Evolutionary conservation across 2,113 vertebrate species (phyloP).

Genomic region (Antechinus stuartii): DNA sequence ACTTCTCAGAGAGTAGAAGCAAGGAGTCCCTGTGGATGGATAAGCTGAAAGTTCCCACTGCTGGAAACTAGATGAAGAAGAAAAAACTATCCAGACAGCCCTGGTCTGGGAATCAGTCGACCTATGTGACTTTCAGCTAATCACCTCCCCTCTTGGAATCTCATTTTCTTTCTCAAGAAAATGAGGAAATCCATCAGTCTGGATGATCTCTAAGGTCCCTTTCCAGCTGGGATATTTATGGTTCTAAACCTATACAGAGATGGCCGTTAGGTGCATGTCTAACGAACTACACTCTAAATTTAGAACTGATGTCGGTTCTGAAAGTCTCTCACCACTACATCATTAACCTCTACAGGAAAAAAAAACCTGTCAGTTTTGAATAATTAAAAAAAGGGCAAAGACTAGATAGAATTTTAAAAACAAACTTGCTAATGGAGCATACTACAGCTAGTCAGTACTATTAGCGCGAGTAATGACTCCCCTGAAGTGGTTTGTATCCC

Average conservation of each 20-base stretch:
- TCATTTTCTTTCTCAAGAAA: not conserved
- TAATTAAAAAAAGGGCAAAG: not conserved
- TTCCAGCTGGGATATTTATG: constrained; percentile 3
- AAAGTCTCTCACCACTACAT: not conserved
- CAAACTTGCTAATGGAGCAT: not conserved
- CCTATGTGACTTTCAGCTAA: constrained; percentile 3
- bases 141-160: not conserved
- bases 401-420: not conserved
- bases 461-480: not conserved
- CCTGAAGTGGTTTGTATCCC: not conserved
- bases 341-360: not conserved
- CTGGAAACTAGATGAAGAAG: not conserved
- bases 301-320: not conserved
- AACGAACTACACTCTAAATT: not conserved
- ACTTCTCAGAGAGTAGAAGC: not conserved
- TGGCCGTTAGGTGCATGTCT: not conserved
- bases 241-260: not conserved
- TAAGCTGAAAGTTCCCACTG: not conserved
- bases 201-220: not conserved
- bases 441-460: not conserved
- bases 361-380: not conserved
- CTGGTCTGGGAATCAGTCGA: not conserved
- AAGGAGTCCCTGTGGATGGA: not conserved
- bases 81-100: not conserved
- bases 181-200: not conserved